Evolutionary conservation across 2,888 invertebrate genomes (phyloP), one percentile per base, ranked within the genome.

Genomic region (Encarsia formosa): DNA sequence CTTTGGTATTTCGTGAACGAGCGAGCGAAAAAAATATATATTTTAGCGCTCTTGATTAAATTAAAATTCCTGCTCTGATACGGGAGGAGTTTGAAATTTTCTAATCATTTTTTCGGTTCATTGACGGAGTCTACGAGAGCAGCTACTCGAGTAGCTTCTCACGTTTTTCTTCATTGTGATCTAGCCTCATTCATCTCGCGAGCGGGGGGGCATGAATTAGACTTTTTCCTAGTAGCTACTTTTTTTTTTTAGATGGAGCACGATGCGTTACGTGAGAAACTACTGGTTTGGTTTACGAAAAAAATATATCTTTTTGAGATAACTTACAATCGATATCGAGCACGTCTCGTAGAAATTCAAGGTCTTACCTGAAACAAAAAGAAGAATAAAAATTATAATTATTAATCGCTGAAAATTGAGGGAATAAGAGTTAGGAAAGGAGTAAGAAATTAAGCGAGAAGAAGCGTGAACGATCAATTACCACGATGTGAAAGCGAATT

Each of bases 161-260:
- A 61, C 62, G 58, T 61, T 59, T 56, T 54, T 54, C 52, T 26
- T 8, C 26, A 52, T 57, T 55, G 55, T 58, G 55, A 47, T 48
- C 52, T 55, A 45, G 38, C 43, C 44, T 47, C 58, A 54, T 60
- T 59, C 62, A 60, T 59, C 52, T 49, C 47, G 13, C n/a, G 5
- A 18, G 39, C n/a, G 39, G 37, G 42, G 18, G 29, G n/a, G 11
- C n/a, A n/a, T n/a, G n/a, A n/a, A n/a, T n/a, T n/a, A n/a, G n/a
- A n/a, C n/a, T n/a, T n/a, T n/a, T n/a, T n/a, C n/a, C n/a, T n/a
- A n/a, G n/a, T n/a, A n/a, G n/a, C n/a, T n/a, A n/a, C n/a, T n/a
- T n/a, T n/a, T n/a, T n/a, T n/a, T n/a, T n/a, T n/a, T n/a, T n/a
- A n/a, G n/a, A n/a, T n/a, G n/a, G n/a, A n/a, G n/a, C n/a, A n/a